phyloP scores from a whole-genome alignment of 2,888 invertebrate genomes.

The Dorcus hopei region DNA sequence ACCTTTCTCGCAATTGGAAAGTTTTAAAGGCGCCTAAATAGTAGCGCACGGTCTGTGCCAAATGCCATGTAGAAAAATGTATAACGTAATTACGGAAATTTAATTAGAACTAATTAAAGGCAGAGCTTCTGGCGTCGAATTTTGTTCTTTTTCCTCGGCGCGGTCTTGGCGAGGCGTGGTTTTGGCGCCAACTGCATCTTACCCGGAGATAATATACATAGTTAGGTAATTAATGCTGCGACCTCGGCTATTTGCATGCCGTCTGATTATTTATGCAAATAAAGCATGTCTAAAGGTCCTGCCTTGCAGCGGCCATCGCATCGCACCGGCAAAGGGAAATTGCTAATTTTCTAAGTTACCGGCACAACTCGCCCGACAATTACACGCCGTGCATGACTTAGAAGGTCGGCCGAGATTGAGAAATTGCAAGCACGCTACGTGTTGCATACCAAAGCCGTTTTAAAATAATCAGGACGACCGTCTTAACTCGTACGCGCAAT shows the following conservation, averaged over 20 bases:
- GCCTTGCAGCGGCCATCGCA: slow-evolving; percentile 34
- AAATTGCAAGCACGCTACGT: slow-evolving; percentile 14
- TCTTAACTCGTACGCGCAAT: slow-evolving; percentile 9
- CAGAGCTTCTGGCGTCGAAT: slow-evolving; percentile 21
- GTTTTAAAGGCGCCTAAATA: background rate
- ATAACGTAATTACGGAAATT: slow-evolving; percentile 47
- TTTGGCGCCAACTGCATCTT: slow-evolving; percentile 40
- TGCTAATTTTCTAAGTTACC: slow-evolving; percentile 47
- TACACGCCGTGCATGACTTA: slow-evolving; percentile 40
- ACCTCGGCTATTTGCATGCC: slow-evolving; percentile 49
- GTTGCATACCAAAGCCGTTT: background rate
- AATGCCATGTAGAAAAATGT: slow-evolving; percentile 38
- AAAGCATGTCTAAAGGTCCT: slow-evolving; percentile 41
- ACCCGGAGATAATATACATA: slow-evolving; percentile 42
- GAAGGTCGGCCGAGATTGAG: slow-evolving; percentile 21
- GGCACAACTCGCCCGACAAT: slow-evolving; percentile 34
- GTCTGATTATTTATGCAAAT: slow-evolving; percentile 52
- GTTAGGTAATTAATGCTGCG: slow-evolving; percentile 50
- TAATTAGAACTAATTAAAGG: slow-evolving; percentile 50
- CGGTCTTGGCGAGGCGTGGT: slow-evolving; percentile 29
- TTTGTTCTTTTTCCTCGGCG: slow-evolving; percentile 8
- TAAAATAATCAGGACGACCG: background rate
- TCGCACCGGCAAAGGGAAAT: slow-evolving; percentile 41
- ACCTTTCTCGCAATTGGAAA: background rate
- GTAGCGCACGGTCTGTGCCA: slow-evolving; percentile 25